Conservation (phyloP, 2,888 invertebrate genomes). For the Eurytoma californica region DNA sequence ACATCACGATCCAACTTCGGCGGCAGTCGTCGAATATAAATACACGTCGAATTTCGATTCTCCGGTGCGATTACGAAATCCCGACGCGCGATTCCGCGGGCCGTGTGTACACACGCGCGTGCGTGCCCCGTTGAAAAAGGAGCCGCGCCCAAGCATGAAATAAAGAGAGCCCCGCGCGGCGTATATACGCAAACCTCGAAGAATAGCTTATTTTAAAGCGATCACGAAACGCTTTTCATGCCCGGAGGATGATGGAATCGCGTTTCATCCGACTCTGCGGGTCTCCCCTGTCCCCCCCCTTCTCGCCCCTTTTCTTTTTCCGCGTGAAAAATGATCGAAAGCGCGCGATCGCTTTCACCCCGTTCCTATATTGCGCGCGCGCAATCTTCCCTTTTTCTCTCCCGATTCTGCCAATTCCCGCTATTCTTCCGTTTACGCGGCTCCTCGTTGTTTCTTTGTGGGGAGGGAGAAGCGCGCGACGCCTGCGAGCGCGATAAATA, state of each 20-base stretch:
- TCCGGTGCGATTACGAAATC: slow-evolving; percentile 9
- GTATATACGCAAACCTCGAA: slow-evolving; percentile 66
- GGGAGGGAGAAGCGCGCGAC: not conserved
- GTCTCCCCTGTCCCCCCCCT: slow-evolving; percentile 21
- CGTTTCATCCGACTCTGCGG: slow-evolving; percentile 64
- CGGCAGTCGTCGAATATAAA: not conserved
- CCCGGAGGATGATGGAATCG: slow-evolving; percentile 68
- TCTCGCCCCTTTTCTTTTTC: too few relatives aligned
- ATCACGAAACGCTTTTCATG: slow-evolving; percentile 70
- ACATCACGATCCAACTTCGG: too few relatives aligned
- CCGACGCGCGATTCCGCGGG: not conserved
- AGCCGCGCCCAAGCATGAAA: slow-evolving; percentile 63
- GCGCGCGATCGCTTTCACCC: not conserved
- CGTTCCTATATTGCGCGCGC: not conserved
- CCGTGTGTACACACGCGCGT: slow-evolving; percentile 18
- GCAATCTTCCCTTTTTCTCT: not conserved
- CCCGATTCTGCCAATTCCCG: slow-evolving; percentile 37
- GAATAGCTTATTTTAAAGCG: slow-evolving; percentile 72
- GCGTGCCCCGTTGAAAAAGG: not conserved
- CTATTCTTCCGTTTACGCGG: slow-evolving; percentile 26
- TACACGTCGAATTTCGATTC: not conserved
- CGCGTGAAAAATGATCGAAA: slow-evolving; percentile 64
- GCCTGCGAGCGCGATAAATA: slow-evolving; percentile 40
- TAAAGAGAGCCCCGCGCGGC: slow-evolving; percentile 59
- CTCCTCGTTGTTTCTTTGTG: slow-evolving; percentile 23